phyloP scores from a whole-genome alignment of 2,888 invertebrate species.

The Lasius platythorax region DNA sequence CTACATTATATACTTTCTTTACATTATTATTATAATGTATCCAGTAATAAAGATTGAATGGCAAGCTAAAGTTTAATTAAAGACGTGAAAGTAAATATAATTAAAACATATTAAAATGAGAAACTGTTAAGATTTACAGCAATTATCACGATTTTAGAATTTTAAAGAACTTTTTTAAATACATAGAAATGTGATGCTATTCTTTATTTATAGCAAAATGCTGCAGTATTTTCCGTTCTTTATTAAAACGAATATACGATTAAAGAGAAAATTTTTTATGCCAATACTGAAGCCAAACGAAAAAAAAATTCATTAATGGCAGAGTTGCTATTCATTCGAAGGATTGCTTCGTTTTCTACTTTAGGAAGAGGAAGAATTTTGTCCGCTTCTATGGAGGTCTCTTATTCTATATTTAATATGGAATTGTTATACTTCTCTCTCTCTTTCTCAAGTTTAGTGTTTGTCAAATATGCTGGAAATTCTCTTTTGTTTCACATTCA shows the following conservation, averaged over 20 bases:
- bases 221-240: neutral
- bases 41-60: neutral
- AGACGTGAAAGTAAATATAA: too few relatives aligned
- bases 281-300: neutral
- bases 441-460: neutral
- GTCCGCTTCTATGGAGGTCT: neutral
- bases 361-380: neutral
- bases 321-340: neutral
- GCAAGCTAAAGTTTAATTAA: neutral
- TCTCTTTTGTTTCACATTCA: constrained; percentile 15
- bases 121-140: too few relatives aligned
- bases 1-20: too few relatives aligned
- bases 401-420: constrained; percentile 19
- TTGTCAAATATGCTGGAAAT: constrained; percentile 16
- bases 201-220: neutral
- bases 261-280: neutral
- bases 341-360: neutral
- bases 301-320: neutral
- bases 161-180: neutral
- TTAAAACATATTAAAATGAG: too few relatives aligned
- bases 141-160: neutral
- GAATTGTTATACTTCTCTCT: neutral
- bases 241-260: neutral
- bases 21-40: neutral
- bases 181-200: neutral